A percentile compares a stretch with the other conserved stretches of the same genome.
phyloP scores from a whole-genome alignment of 2,113 vertebrate genomes.

The Tachysurus fulvidraco region DNA sequence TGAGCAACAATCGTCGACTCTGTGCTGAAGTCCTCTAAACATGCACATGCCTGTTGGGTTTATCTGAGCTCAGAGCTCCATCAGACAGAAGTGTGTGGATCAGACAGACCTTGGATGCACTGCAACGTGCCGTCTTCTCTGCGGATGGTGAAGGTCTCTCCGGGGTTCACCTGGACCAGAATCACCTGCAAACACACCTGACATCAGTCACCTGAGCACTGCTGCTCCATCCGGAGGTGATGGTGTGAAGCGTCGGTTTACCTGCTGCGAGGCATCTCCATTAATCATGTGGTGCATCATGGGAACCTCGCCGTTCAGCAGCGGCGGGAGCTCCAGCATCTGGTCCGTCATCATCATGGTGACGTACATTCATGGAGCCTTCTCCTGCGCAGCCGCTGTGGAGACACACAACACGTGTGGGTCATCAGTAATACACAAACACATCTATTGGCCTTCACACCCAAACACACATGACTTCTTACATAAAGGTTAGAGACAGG shows the following conservation, averaged over 20 bases:
- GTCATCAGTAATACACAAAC: neutral
- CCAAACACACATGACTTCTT: neutral
- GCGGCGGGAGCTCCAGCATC: constrained; percentile 82
- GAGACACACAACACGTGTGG: constrained; percentile 43
- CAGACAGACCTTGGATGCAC: constrained; percentile 86
- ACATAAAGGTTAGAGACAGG: constrained; percentile 10
- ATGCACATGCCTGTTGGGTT: neutral
- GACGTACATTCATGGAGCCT: constrained; percentile 90
- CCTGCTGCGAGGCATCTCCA: constrained; percentile 83
- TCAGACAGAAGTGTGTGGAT: neutral
- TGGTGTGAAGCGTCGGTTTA: constrained; percentile 50
- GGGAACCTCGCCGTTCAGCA: constrained; percentile 82
- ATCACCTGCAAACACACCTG: constrained; percentile 74
- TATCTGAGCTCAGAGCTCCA: neutral
- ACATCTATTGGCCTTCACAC: neutral
- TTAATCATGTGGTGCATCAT: constrained; percentile 86
- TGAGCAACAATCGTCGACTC: neutral
- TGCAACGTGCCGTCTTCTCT: constrained; percentile 86
- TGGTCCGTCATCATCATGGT: constrained; percentile 93
- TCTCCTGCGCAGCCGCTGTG: constrained; percentile 72
- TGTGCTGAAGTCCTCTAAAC: neutral
- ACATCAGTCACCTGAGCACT: neutral
- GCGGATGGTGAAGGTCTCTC: constrained; percentile 89
- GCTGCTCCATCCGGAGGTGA: neutral
- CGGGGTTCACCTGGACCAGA: constrained; percentile 89